These are phyloP conservation scores for Desmodus rotundus DNA, from an alignment of 2,113 vertebrate genomes.

Conservation along the genomic window DNA sequence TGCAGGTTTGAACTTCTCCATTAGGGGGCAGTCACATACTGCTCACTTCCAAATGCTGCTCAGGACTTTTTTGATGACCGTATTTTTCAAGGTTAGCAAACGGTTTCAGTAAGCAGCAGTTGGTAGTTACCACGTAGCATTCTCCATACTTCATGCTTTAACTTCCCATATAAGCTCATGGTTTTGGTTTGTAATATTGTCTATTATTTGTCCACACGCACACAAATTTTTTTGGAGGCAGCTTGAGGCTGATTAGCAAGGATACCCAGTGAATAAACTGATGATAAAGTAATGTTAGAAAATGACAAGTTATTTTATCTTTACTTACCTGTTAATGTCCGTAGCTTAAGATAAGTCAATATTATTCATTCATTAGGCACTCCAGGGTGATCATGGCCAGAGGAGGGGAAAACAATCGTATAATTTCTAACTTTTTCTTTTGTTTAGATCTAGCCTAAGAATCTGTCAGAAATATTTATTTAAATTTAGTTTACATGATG, in stretches of 20 bases:
- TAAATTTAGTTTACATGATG: conserved; percentile 2
- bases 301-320: background rate
- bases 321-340: background rate
- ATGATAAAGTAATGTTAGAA: background rate
- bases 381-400: background rate
- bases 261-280: background rate
- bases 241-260: background rate
- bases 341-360: background rate
- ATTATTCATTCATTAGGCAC: background rate
- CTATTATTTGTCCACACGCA: background rate
- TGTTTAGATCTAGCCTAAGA: background rate
- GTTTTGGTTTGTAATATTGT: conserved; percentile 1
- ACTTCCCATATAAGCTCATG: background rate
- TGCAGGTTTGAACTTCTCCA: background rate
- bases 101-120: background rate
- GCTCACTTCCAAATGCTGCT: background rate
- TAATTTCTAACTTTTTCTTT: background rate
- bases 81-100: conserved; percentile 41
- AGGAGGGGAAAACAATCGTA: background rate
- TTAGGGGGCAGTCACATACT: conserved; percentile 77
- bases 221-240: background rate
- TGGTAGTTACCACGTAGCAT: background rate
- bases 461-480: background rate
- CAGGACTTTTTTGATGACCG: rapidly evolving
- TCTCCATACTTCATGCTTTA: background rate